Base-by-base conservation (phyloP, 2,888 invertebrate genomes). In the Eupithecia pulchellata region DNA sequence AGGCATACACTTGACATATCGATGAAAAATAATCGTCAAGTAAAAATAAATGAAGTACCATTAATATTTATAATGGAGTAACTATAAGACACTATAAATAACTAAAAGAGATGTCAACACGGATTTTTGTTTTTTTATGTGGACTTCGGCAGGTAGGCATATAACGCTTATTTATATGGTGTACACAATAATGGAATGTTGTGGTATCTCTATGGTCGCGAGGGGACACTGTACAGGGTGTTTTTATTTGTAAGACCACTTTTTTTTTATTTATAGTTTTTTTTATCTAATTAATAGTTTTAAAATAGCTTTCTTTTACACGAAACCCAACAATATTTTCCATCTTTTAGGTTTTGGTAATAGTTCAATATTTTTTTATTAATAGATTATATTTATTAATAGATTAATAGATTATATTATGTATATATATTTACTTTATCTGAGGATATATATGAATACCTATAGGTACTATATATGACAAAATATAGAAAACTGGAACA, bases 111-210 rank as follows among this genome's bases (percentile, higher is more conserved):
- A 89, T 91, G 92, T 92, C 92, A 91, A 88, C 90, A 84, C 79
- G 84, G 76, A 77, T 77, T 79, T 83, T 82, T 82, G 63, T 8
- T 85, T 86, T 87, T 80, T 83, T 79, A 11, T 8, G 17, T 86
- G 86, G 84, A 84, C 84, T 80, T 84, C 80, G 82, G 82, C 91
- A 91, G 91, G 91, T 91, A 91, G 83, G 84, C 85, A 87, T 84
- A 89, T 91, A 89, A 87, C 86, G 83, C 86, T 89, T 92, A 92
- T 92, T 92, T 92, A 91, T 90, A 90, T 89, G 87, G 86, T 88
- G 88, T 86, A 87, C 82, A 89, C 84, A 84, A 86, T 90, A 90
- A 90, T 89, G 92, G 93, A 93, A 93, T 93, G 92, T 83, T 86
- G 88, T 80, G 88, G 84, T 82, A 83, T 82, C 79, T 81, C 82